Evolutionary conservation across 2,888 invertebrate species (phyloP), one percentile per base, ranked within the genome.

Genomic region (Eupithecia tripunctaria): DNA sequence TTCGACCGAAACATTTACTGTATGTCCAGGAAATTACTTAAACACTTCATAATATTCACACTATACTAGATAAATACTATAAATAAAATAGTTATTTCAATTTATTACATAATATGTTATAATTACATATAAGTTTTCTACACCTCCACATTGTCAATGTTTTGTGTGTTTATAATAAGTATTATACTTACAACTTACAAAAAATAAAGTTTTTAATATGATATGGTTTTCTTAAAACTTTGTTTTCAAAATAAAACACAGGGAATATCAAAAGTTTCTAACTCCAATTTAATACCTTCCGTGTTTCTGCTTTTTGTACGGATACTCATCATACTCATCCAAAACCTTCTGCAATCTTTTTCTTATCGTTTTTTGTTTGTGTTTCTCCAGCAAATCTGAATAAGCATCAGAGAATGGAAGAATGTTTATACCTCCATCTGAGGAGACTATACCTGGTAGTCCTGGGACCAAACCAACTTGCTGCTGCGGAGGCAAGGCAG

Each of bases 341-440:
- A 90, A 66, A 8, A 91, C 69, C 65, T 84, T 86, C 36, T 82
- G 79, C 5, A 92, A 76, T 18, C 84, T 85, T 74, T 79, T 88
- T 56, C 87, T 85, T 27, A 92, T 81, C 79, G 86, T 83, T 76
- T 86, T 90, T 27, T 89, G 87, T 68, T 90, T 92, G 69, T 89
- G 88, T 66, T 84, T 88, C 67, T 92, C 90, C 8, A 92, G 72
- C 65, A 92, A 72, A 72, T 93, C 90, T 0, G 92, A 81, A 73
- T 92, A 93, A 0, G 78, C 90, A 66, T 93, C 93, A 0, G 93
- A 89, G 77, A 93, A 93, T 1, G 94, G 93, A 67, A 94, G 76
- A 18, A 94, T 86, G 64, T 93, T 94, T 12, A 94, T 88, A 0
- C 91, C 93, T 2, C 92, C 91, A 71, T 90, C 90, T 0, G 76